Conservation (phyloP, 2,113 vertebrate species). For the Gymnobelideus leadbeateri region DNA sequence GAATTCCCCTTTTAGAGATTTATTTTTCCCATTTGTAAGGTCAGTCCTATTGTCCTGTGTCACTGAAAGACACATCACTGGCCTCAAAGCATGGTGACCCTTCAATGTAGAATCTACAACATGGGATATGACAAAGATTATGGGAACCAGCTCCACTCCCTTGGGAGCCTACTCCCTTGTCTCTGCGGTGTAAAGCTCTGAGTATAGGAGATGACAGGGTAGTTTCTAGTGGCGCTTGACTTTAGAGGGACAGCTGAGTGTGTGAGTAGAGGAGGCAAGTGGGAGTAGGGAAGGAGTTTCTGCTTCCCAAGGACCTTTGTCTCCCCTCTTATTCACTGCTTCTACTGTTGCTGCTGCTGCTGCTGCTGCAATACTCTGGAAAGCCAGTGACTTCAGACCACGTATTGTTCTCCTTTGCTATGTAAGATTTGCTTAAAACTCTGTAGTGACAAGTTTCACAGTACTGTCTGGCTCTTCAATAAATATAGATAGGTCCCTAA, state of each 20-base stretch:
- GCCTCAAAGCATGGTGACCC: background rate
- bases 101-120: background rate
- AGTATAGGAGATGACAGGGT: background rate
- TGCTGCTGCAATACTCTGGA: background rate
- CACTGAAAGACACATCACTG: background rate
- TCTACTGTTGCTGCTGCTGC: conserved; percentile 39
- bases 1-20: background rate
- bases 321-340: conserved; percentile 10
- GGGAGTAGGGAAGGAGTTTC: conserved; percentile 50
- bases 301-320: conserved; percentile 61
- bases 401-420: conserved; percentile 67
- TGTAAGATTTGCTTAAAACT: conserved; percentile 78
- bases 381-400: conserved; percentile 72
- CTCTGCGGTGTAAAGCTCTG: background rate
- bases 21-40: background rate
- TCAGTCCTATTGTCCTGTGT: background rate
- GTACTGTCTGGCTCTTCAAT: conserved; percentile 45
- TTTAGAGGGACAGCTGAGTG: background rate
- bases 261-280: background rate
- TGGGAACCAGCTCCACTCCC: background rate
- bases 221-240: background rate
- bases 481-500: conserved; percentile 60
- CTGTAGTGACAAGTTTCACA: conserved; percentile 73
- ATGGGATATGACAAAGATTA: background rate
- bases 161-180: background rate